These are phyloP conservation scores for Neopelma chrysocephalum DNA, from an alignment of 2,797 vertebrate species.

Conservation along the genomic window DNA sequence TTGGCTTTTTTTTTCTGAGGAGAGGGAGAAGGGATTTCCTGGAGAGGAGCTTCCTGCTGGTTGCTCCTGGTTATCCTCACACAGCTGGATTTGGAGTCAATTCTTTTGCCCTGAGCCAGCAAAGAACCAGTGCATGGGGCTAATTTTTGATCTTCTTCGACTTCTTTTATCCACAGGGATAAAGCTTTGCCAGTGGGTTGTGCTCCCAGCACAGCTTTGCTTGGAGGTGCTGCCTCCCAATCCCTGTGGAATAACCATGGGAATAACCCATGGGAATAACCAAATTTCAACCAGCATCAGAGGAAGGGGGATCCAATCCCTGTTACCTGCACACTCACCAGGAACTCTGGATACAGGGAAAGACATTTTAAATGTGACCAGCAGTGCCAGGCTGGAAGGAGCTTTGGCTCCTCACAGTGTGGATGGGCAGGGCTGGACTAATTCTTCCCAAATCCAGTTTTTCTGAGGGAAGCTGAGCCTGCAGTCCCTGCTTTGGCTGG, in stretches of 20 bases:
- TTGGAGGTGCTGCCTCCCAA: background rate
- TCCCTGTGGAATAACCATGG: too few relatives aligned
- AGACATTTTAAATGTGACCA: background rate
- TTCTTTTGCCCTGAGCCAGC: background rate
- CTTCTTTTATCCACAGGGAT: background rate
- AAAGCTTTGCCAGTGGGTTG: background rate
- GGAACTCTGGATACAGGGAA: background rate
- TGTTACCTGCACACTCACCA: background rate
- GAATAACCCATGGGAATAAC: background rate
- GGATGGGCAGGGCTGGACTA: background rate
- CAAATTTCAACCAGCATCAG: background rate
- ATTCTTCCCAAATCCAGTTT: background rate
- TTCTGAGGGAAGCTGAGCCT: background rate
- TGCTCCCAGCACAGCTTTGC: accelerated
- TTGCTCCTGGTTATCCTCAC: background rate
- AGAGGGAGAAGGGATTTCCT: background rate
- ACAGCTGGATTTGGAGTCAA: background rate
- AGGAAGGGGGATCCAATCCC: accelerated
- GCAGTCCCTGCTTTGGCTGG: background rate
- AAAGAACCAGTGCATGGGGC: background rate
- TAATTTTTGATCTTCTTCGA: background rate
- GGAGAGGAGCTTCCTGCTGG: background rate
- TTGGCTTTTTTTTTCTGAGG: background rate
- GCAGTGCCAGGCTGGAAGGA: background rate
- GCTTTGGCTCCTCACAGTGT: background rate